Conservation (phyloP, 2,113 vertebrate species). For the Notarius quadriscutis region DNA sequence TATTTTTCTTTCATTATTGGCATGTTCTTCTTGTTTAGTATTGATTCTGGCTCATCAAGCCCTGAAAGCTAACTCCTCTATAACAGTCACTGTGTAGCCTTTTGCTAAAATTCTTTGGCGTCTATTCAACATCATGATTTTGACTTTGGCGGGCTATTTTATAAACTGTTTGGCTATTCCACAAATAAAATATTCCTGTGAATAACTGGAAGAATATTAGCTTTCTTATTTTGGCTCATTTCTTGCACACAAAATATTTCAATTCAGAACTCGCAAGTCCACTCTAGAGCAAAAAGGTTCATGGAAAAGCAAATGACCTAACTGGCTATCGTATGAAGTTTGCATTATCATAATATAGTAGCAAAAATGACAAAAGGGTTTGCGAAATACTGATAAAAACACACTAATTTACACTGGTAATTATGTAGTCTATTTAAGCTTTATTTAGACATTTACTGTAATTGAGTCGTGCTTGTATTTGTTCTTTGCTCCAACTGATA, state of each 20-base stretch:
- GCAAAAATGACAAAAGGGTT: neutral
- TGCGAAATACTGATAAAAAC: neutral
- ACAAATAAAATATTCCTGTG: neutral
- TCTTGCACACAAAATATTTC: neutral
- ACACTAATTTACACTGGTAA: neutral
- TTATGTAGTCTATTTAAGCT: neutral
- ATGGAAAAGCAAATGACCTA: neutral
- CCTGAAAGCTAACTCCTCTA: neutral
- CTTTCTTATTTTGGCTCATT: neutral
- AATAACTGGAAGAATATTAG: neutral
- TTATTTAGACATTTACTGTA: neutral
- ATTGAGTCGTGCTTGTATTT: neutral
- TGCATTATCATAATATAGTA: neutral
- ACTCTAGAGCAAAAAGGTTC: neutral
- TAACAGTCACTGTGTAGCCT: neutral
- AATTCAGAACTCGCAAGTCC: neutral
- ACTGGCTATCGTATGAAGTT: neutral
- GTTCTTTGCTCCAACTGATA: neutral
- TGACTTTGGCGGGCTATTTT: neutral
- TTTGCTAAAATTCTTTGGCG: neutral
- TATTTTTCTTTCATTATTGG: neutral
- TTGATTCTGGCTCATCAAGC: neutral
- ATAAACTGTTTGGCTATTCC: neutral
- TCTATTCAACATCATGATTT: neutral
- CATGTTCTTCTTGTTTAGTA: neutral